Evolutionary conservation across 2,113 vertebrate genomes (phyloP).

Genomic region (Puntigrus tetrazona): DNA sequence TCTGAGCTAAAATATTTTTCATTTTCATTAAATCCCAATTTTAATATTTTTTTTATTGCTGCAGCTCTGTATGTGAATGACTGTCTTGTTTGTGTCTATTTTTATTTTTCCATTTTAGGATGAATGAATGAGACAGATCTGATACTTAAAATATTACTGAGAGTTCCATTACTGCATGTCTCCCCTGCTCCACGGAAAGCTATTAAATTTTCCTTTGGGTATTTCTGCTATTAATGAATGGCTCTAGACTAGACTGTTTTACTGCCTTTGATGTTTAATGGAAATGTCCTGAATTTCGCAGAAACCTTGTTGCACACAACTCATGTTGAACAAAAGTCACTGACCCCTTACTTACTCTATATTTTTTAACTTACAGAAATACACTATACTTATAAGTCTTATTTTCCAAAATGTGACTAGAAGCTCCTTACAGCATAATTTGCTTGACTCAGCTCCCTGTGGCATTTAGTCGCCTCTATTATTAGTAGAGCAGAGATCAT

Average conservation of each 20-base stretch:
- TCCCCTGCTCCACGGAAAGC: not conserved
- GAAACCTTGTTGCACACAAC: slow-evolving; percentile 24
- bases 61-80: not conserved
- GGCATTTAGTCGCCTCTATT: not conserved
- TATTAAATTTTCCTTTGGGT: not conserved
- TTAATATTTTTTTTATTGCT: not conserved
- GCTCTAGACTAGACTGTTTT: not conserved
- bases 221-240: slow-evolving; percentile 3
- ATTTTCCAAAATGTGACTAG: not conserved
- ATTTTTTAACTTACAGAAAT: not conserved
- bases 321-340: not conserved
- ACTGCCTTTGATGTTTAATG: slow-evolving; percentile 2
- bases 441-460: not conserved
- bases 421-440: not conserved
- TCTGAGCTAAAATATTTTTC: not conserved
- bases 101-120: not conserved
- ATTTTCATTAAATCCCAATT: not conserved
- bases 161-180: not conserved
- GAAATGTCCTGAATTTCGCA: not conserved
- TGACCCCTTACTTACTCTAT: not conserved
- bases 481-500: slow-evolving; percentile 13
- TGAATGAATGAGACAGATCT: not conserved
- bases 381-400: not conserved
- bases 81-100: not conserved
- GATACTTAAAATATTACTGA: not conserved